Base-by-base conservation (phyloP, 2,113 vertebrate genomes). In the Tachuris rubrigastra region DNA sequence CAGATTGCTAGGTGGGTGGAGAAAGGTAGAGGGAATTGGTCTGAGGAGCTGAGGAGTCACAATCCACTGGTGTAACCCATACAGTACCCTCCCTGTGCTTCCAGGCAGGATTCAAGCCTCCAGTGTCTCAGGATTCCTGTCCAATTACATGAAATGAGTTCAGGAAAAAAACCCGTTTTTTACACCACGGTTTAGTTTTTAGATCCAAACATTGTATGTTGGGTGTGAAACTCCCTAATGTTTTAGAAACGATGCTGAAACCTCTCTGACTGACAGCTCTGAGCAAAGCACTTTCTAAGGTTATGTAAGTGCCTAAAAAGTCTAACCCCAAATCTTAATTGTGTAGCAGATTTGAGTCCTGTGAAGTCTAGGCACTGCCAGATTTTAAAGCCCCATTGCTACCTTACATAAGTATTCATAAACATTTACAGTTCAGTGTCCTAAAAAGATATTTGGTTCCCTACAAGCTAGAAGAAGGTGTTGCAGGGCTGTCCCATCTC, bases 191-290 rank as follows among this genome's bases (percentile, higher is more conserved):
- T 95, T 89, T 93, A 42, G 65, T 91, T 91, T 84, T 89, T 12
- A 8, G 39, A 92, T 95, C 81, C 89, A 94, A 98, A 92, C 87
- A 83, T 79, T 71, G 56, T 96, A 77, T 52, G 85, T 88, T 87
- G 88, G 72, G 93, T 96, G 84, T 91, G 71, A 90, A 95, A 89
- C 46, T 93, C 84, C 69, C 62, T 87, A 90, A 91, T 94, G 90
- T 90, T 95, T 96, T 60, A 89, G 63, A 84, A 95, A 85, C 89
- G 81, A 88, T 97, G 83, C 62, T 85, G 81, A 86, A 90, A 92
- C 46, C 30, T 73, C 79, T 83, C 23, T 85, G 87, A 93, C 69
- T 97, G 96, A 96, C 63, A 90, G 93, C 89, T 89, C 76, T 55
- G 66, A 86, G 56, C n/a, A 91, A 79, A 77, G n/a, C 82, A 73